Evolutionary conservation across 2,888 invertebrate genomes (phyloP).

Genomic region (Marronus borbonicus): DNA sequence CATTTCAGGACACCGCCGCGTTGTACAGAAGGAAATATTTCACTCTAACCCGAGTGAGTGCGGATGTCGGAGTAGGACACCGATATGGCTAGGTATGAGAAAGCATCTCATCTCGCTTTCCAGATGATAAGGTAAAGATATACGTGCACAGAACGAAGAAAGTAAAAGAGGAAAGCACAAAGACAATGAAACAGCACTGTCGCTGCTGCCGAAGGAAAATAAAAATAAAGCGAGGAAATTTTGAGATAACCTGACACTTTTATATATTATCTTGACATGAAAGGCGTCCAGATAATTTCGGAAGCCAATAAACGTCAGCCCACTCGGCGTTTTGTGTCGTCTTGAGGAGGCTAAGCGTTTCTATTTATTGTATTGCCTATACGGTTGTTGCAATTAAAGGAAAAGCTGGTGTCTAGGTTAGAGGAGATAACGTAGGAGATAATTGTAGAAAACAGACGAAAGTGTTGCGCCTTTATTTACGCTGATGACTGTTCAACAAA

Average conservation of each 20-base stretch:
- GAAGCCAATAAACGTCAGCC: slow-evolving; percentile 37
- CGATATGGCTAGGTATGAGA: not conserved
- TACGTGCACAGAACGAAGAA: slow-evolving; percentile 7
- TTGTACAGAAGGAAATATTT: slow-evolving; percentile 40
- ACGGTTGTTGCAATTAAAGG: not conserved
- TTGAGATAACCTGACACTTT: slow-evolving; percentile 42
- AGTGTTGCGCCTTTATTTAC: too few species aligned
- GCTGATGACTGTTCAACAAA: too few species aligned
- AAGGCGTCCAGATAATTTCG: slow-evolving; percentile 36
- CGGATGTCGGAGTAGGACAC: slow-evolving; percentile 14
- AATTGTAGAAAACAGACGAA: too few species aligned
- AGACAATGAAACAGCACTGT: slow-evolving; percentile 31
- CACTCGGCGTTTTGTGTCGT: slow-evolving; percentile 9
- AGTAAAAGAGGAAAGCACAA: slow-evolving; percentile 1
- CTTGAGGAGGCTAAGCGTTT: not conserved
- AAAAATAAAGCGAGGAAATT: slow-evolving; percentile 30
- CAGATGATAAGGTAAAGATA: slow-evolving; percentile 22
- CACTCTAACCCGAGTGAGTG: slow-evolving; percentile 16
- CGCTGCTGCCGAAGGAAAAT: slow-evolving; percentile 13
- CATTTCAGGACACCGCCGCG: not conserved
- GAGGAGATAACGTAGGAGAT: not conserved
- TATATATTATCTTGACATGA: slow-evolving; percentile 38
- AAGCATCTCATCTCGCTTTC: slow-evolving; percentile 15
- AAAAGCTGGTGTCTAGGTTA: not conserved
- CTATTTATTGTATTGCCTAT: not conserved